Evolutionary conservation across 2,113 vertebrate species (phyloP).

Genomic region (Burhinus oedicnemus): DNA sequence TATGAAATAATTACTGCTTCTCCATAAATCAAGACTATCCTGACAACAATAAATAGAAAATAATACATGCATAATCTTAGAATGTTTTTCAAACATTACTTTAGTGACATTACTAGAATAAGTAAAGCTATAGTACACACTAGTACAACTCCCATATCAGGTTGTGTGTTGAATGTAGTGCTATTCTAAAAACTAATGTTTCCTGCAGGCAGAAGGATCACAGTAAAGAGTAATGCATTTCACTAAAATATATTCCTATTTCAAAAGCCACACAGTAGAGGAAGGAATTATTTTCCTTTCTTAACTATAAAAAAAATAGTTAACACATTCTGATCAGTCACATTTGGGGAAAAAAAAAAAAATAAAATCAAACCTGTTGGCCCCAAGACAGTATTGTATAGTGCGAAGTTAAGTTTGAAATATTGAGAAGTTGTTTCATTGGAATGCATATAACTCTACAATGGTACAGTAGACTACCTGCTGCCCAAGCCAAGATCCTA

Average conservation of each 20-base stretch:
- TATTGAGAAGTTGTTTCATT: neutral
- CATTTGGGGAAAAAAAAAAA: too few species aligned
- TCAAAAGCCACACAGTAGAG: neutral
- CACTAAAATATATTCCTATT: neutral
- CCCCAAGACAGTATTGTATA: neutral
- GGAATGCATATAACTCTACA: neutral
- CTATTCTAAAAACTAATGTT: neutral
- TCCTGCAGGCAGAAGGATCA: neutral
- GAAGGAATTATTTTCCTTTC: neutral
- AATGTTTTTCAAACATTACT: neutral
- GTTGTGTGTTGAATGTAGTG: neutral
- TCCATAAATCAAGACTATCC: neutral
- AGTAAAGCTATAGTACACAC: neutral
- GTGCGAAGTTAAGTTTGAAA: neutral
- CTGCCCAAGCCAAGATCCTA: neutral
- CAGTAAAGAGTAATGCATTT: neutral
- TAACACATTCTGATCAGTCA: neutral
- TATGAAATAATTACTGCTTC: neutral
- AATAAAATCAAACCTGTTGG: neutral
- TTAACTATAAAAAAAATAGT: neutral
- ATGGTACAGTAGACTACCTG: neutral
- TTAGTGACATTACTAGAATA: neutral
- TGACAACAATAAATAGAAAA: neutral
- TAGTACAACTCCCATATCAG: neutral
- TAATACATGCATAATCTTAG: neutral